Base-by-base conservation (phyloP, 2,888 invertebrate genomes). In the Ectemnius lituratus region DNA sequence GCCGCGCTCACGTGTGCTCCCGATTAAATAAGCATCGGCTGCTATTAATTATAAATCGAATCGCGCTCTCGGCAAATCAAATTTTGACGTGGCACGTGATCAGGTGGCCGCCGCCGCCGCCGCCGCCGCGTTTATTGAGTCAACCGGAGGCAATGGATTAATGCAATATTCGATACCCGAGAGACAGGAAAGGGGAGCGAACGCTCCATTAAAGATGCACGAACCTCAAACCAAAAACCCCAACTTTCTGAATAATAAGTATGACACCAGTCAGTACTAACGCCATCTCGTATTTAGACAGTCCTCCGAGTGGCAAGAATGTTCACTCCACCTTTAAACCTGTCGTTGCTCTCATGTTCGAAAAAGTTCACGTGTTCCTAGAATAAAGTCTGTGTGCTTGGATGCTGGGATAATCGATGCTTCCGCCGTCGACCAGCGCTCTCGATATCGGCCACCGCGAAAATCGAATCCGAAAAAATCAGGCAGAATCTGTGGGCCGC, bases 351-450 rank as follows among this genome's bases (percentile, higher is more conserved):
- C 37, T 37, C 11, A 6, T 37, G 37, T 37, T 37, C 37, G 8
- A 37, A 37, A 37, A 6, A 11, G 37, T 37, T 37, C 0, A 1
- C 11, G 37, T 11, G 37, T 37, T 6, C 11, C 1, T 4, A 37
- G 37, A 37, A 6, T 6, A 37, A 37, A 37, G 11, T 37, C 37
- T 37, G 37, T 37, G 37, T 37, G 37, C 37, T 11, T 37, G 37
- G 37, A 37, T 37, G 37, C 11, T 52, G 65, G 57, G 70, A 79
- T 81, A 76, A 81, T 82, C 80, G 79, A 82, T 72, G 68, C 57
- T 57, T 60, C n/a, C 37, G 16, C 56, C 65, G 72, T 67, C 37
- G 58, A 58, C 37, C 67, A 63, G 73, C 68, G 70, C 65, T 70
- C 79, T 67, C 69, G 49, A 76, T 81, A 72, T 70, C 71, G 71